Percentiles rank a stretch among this genome's conserved stretches.
phyloP scores from a whole-genome alignment of 2,888 invertebrate genomes.

The Pseudeuparius sepicola region DNA sequence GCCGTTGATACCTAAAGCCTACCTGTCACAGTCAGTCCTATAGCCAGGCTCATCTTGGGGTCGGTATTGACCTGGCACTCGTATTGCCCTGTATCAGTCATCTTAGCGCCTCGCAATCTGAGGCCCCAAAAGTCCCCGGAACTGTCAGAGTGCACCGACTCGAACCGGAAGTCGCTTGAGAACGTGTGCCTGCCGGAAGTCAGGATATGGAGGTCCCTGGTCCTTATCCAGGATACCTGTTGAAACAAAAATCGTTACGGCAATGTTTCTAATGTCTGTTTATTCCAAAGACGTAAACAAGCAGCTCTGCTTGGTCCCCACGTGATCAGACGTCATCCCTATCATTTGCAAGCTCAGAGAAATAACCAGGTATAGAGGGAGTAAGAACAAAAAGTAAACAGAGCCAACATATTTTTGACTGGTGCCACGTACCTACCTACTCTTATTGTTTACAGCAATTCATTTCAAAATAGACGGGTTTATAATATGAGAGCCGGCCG shows the following conservation, averaged over 20 bases:
- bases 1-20: no score
- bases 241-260: constrained; percentile 21
- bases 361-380: no score
- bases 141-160: constrained; percentile 43
- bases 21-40: constrained; percentile 56
- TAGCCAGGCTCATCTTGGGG: constrained; percentile 60
- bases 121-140: constrained; percentile 49
- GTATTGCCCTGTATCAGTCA: constrained; percentile 55
- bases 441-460: no score
- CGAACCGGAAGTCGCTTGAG: constrained; percentile 58
- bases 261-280: background rate
- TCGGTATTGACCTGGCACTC: constrained; percentile 70
- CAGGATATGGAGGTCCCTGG: constrained; percentile 59
- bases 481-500: no score
- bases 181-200: constrained; percentile 54
- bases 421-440: no score
- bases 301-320: no score
- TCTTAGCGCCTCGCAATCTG: constrained; percentile 48
- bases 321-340: no score
- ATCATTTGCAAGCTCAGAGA: no score
- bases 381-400: no score
- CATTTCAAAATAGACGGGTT: no score
- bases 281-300: no score
- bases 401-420: no score
- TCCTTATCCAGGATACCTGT: constrained; percentile 67